Conservation (phyloP, 1,140 invertebrate genomes). For the Zaprionus davidi region DNA sequence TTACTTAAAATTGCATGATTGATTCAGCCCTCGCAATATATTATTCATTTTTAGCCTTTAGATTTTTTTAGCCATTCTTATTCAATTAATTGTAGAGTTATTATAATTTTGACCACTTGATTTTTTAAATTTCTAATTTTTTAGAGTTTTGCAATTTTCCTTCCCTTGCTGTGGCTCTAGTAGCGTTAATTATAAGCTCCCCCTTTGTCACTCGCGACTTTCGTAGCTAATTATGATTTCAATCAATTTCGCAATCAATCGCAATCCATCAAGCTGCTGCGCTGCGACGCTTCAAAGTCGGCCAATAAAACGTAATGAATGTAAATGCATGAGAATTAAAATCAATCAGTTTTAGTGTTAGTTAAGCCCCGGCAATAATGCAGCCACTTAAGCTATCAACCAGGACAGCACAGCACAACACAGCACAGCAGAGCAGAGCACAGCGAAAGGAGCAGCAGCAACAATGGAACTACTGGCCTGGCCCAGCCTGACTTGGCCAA, state of each 20-base stretch:
- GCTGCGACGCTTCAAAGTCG: conserved; percentile 8
- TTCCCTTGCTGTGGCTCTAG: neutral
- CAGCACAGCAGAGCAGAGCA: neutral
- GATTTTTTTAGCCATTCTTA: too few relatives aligned
- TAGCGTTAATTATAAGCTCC: neutral
- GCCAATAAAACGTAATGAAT: conserved; percentile 65
- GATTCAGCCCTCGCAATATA: too few relatives aligned
- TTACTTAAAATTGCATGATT: too few relatives aligned
- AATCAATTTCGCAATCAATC: conserved; percentile 32
- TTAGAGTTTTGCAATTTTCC: neutral
- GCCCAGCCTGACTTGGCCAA: conserved; percentile 25
- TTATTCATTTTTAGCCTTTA: too few relatives aligned
- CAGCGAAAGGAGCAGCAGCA: conserved; percentile 9
- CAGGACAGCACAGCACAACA: conserved; percentile 10
- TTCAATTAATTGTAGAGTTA: too few relatives aligned
- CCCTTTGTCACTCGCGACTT: neutral
- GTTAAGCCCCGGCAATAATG: conserved; percentile 78
- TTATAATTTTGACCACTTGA: too few relatives aligned
- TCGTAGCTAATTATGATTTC: conserved; percentile 10
- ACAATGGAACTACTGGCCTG: conserved; percentile 21
- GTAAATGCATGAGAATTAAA: conserved; percentile 77
- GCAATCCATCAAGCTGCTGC: conserved; percentile 31
- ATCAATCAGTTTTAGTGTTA: conserved; percentile 83
- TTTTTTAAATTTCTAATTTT: too few relatives aligned
- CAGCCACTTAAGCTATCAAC: conserved; percentile 74